phyloP scores from a whole-genome alignment of 1,140 invertebrate species.

The Phymastichus coffea region DNA sequence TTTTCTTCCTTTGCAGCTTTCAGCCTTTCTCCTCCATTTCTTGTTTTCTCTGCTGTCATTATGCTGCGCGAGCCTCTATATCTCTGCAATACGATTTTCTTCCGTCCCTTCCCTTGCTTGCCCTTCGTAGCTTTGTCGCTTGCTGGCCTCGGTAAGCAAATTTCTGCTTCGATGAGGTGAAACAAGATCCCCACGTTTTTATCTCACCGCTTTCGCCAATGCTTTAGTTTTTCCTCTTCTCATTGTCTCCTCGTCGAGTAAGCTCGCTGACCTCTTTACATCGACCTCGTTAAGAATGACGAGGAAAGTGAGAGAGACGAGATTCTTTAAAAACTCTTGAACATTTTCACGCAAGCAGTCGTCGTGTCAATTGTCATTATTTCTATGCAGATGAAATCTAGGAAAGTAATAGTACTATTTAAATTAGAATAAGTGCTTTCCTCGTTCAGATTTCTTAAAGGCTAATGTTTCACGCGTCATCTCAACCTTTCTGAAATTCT shows the following conservation, averaged over 20 bases:
- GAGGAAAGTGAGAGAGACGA: neutral
- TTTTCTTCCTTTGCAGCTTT: neutral
- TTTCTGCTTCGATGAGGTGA: slow-evolving; percentile 37
- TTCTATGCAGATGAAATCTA: too few relatives aligned
- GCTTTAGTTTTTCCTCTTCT: too few relatives aligned
- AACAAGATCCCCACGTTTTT: slow-evolving; percentile 7
- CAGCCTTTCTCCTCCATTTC: neutral
- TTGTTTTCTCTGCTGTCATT: slow-evolving; percentile 7
- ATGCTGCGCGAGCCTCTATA: neutral
- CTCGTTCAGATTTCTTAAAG: too few relatives aligned
- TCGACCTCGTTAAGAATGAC: slow-evolving; percentile 9
- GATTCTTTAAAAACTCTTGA: too few relatives aligned
- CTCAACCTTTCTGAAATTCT: too few relatives aligned
- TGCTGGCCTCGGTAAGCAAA: slow-evolving; percentile 32
- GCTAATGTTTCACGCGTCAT: too few relatives aligned
- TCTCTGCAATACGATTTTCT: neutral
- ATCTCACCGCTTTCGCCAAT: neutral
- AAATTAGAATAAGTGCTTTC: too few relatives aligned
- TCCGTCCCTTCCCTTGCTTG: neutral
- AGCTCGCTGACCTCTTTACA: slow-evolving; percentile 5
- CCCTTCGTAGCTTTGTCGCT: neutral
- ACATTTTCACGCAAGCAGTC: neutral
- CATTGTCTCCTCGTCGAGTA: neutral
- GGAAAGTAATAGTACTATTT: too few relatives aligned
- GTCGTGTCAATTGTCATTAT: too few relatives aligned